These are phyloP conservation scores for Eilema caniola DNA, from an alignment of 2,888 invertebrate genomes.

Conservation along the genomic window DNA sequence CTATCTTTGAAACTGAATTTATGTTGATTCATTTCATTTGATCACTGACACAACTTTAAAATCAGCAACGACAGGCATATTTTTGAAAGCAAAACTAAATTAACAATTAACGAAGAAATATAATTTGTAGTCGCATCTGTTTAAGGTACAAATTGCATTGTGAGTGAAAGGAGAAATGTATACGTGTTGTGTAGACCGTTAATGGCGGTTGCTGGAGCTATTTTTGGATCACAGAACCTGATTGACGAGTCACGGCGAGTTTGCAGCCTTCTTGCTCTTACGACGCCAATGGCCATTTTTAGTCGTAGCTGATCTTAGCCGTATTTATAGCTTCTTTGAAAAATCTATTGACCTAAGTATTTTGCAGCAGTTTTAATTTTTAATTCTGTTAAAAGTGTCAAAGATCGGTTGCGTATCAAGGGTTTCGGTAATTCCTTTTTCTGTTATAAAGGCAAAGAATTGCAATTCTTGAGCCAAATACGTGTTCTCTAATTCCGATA, in stretches of 20 bases:
- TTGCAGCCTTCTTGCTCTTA: slow-evolving; percentile 59
- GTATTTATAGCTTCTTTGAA: slow-evolving; percentile 20
- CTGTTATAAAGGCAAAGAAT: no score
- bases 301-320: slow-evolving; percentile 40
- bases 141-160: slow-evolving; percentile 69
- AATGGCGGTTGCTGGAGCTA: slow-evolving; percentile 63
- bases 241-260: slow-evolving; percentile 60
- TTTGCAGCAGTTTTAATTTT: no score
- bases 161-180: slow-evolving; percentile 78
- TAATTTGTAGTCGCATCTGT: slow-evolving; percentile 32
- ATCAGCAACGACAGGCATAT: slow-evolving; percentile 6
- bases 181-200: slow-evolving; percentile 73
- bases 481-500: no score
- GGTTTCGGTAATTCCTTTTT: no score
- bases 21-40: not conserved
- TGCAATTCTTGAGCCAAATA: no score
- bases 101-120: slow-evolving; percentile 43
- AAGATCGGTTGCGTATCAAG: no score
- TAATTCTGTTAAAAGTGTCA: no score
- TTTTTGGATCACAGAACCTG: slow-evolving; percentile 77
- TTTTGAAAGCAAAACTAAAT: slow-evolving; percentile 39
- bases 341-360: not conserved
- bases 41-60: slow-evolving; percentile 13
- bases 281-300: slow-evolving; percentile 58
- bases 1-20: not conserved